Evolutionary conservation across 2,113 vertebrate species (phyloP).

Genomic region (Scartelaos histophorus): DNA sequence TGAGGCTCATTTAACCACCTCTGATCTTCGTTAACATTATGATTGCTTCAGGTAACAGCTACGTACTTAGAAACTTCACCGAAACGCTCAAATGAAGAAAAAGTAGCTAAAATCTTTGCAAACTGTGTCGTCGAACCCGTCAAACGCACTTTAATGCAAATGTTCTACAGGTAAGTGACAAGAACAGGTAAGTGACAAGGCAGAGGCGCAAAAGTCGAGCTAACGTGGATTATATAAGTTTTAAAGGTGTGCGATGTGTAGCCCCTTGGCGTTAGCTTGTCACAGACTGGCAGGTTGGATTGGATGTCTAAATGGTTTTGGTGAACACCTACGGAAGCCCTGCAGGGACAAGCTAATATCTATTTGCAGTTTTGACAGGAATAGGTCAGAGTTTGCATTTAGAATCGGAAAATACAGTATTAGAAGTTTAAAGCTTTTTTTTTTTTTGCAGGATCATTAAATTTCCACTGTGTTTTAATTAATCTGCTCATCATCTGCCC

Average conservation of each 20-base stretch:
- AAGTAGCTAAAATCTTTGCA: no score
- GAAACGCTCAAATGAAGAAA: no score
- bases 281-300: neutral
- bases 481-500: no score
- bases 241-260: conserved; percentile 1
- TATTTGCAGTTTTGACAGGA: neutral
- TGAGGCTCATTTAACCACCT: no score
- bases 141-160: neutral
- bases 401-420: no score
- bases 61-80: no score
- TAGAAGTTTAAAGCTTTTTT: no score
- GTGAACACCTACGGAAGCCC: conserved; percentile 6
- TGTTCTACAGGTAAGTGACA: neutral
- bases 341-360: conserved; percentile 4
- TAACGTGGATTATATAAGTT: neutral
- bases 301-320: neutral
- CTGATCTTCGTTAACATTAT: no score
- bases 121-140: no score
- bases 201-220: neutral
- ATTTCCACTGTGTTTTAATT: no score
- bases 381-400: neutral
- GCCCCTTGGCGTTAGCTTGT: neutral
- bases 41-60: no score
- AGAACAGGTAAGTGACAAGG: neutral
- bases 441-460: no score